Evolutionary conservation across 1,140 invertebrate genomes (phyloP), one percentile per base, ranked within the genome.

Genomic region (Sitophilus oryzae): DNA sequence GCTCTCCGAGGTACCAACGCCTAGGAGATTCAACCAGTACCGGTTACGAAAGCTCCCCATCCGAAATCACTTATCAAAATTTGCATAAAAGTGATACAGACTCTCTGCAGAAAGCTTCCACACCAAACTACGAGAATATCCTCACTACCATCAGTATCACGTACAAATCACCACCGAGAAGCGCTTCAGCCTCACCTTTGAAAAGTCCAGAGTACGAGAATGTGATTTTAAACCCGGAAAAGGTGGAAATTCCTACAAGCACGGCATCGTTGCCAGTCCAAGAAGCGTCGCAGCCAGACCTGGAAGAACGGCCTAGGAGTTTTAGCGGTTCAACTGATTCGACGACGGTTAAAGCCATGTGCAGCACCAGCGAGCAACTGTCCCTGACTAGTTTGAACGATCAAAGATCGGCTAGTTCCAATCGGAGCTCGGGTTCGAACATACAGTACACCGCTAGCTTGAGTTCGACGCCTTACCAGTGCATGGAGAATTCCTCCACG

Each of bases 81-180:
- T 20, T 45, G 22, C 38, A 22, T 11, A 46, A 45, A 18, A 51
- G 23, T 21, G 40, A 56, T 14, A 37, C 4, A 11, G 50, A 56
- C 4, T 44, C 47, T 34, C 34, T 38, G n/a, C 23, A 22, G 52
- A 40, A 74, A 18, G 30, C 73, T 0, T 73, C 66, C 1, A 73
- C 68, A 18, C 74, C 76, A 1, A 70, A 74, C 4, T 68, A 69
- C 37, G 67, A 71, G 49, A 71, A 71, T 50, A 64, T 72, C 6
- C 23, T 69, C 64, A 82, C 81, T 0, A 84, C 82, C 0, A 83
- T 84, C 6, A 84, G 78, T 68, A 84, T 84, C n/a, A 82, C 80
- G 2, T 84, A 82, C 58, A 74, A 78, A 59, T 79, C 79, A 1
- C 79, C 79, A 0, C 73, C 71, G 1, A 77, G 73, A 61, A 65